These are phyloP conservation scores for Spinus pinus DNA, from an alignment of 2,797 vertebrate species.

Conservation along the genomic window DNA sequence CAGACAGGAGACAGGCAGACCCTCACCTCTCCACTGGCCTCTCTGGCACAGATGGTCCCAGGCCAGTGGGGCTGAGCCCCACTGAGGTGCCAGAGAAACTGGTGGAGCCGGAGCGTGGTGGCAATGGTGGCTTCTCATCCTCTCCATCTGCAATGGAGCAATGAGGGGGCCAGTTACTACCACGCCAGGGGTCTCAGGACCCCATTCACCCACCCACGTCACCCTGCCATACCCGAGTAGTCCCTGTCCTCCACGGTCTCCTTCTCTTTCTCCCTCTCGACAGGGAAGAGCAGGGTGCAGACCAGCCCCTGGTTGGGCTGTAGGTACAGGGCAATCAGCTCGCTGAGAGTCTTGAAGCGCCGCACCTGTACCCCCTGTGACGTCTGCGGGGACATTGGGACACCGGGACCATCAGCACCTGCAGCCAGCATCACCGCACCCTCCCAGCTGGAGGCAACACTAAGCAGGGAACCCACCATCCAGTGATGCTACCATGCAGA, in stretches of 20 bases:
- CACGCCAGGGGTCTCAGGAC: background rate
- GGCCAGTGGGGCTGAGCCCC: slow-evolving; percentile 29
- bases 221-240: slow-evolving; percentile 83
- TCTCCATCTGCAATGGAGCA: slow-evolving; percentile 83
- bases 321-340: slow-evolving; percentile 89
- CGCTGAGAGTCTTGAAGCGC: slow-evolving; percentile 89
- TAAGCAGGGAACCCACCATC: background rate
- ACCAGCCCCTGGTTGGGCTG: slow-evolving; percentile 95
- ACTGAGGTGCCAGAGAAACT: slow-evolving; percentile 67
- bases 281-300: slow-evolving; percentile 87
- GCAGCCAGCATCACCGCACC: background rate
- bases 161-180: fast-evolving
- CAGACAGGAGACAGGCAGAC: background rate
- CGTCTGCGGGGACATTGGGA: slow-evolving; percentile 75
- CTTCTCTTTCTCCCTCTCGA: slow-evolving; percentile 88
- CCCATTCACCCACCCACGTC: fast-evolving
- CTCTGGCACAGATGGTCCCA: slow-evolving; percentile 32
- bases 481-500: background rate
- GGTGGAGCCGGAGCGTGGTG: slow-evolving; percentile 89
- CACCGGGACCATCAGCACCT: background rate
- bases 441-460: background rate
- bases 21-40: slow-evolving; percentile 70
- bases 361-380: slow-evolving; percentile 94
- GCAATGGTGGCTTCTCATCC: slow-evolving; percentile 92
- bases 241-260: slow-evolving; percentile 86